These are phyloP conservation scores for Paradoxurus hermaphroditus DNA, from an alignment of 2,113 vertebrate species.

Conservation along the genomic window DNA sequence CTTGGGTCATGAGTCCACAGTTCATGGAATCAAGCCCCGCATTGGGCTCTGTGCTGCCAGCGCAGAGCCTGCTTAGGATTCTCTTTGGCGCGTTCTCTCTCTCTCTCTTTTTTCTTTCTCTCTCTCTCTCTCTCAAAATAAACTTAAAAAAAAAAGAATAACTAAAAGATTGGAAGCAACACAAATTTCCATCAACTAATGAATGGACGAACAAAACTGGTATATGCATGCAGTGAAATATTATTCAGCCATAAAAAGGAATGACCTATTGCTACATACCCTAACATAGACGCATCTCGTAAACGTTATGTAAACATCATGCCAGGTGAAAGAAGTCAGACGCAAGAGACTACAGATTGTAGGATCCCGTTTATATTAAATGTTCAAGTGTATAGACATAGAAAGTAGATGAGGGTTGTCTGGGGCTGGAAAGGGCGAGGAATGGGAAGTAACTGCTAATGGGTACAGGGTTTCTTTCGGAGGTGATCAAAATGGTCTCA, in stretches of 20 bases:
- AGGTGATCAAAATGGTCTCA: background rate
- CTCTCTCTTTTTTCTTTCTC: no score
- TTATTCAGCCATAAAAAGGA: background rate
- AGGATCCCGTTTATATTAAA: background rate
- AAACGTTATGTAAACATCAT: background rate
- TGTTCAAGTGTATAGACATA: background rate
- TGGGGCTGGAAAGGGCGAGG: background rate
- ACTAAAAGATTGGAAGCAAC: background rate
- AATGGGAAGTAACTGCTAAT: background rate
- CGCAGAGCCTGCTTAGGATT: no score
- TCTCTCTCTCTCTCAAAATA: no score
- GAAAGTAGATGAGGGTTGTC: background rate
- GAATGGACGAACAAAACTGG: background rate
- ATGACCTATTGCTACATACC: background rate
- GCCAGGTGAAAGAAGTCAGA: background rate
- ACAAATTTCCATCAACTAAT: background rate
- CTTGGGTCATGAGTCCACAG: no score
- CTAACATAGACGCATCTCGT: background rate
- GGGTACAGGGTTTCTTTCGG: background rate
- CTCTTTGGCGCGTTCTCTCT: no score
- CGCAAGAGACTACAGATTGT: background rate
- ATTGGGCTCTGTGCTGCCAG: no score
- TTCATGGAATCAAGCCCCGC: no score
- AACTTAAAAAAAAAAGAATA: background rate
- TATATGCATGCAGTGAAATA: background rate